These are phyloP conservation scores for Fistularia commersonii DNA, from an alignment of 2,797 vertebrate genomes.

Conservation along the genomic window DNA sequence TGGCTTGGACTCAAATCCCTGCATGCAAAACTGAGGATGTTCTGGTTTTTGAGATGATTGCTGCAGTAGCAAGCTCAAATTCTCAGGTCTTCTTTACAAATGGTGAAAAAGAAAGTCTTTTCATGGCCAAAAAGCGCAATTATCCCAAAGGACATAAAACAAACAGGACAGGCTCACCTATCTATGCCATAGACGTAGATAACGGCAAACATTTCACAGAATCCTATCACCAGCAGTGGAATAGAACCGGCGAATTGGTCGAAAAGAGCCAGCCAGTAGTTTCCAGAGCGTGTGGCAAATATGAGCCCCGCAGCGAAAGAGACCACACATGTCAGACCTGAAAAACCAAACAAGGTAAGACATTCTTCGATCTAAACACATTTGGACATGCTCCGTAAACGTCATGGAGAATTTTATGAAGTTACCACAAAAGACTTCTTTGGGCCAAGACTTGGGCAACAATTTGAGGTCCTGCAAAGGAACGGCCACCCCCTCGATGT, in stretches of 20 bases:
- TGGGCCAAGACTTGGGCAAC: conserved; percentile 80
- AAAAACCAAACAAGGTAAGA: background rate
- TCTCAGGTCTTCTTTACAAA: too few species aligned
- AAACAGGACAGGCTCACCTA: conserved; percentile 47
- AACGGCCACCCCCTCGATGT: conserved; percentile 85
- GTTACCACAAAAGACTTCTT: conserved; percentile 82
- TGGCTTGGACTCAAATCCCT: too few species aligned
- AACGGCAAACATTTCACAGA: conserved; percentile 89
- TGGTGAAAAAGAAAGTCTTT: background rate
- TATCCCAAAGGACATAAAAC: background rate
- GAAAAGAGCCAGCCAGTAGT: conserved; percentile 92
- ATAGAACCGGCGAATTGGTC: conserved; percentile 90
- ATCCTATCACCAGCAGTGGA: conserved; percentile 87
- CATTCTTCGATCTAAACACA: background rate
- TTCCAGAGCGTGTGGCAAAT: conserved; percentile 85
- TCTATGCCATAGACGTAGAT: conserved; percentile 87
- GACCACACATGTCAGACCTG: conserved; percentile 80
- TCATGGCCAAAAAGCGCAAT: background rate
- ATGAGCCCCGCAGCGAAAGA: conserved; percentile 80
- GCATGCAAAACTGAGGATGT: too few species aligned
- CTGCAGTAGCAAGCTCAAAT: too few species aligned
- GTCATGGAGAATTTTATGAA: too few species aligned
- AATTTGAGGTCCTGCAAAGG: conserved; percentile 84
- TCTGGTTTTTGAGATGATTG: too few species aligned
- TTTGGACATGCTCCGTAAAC: background rate